Conservation (phyloP, 2,113 vertebrate species). For the Lophochroa leadbeateri region DNA sequence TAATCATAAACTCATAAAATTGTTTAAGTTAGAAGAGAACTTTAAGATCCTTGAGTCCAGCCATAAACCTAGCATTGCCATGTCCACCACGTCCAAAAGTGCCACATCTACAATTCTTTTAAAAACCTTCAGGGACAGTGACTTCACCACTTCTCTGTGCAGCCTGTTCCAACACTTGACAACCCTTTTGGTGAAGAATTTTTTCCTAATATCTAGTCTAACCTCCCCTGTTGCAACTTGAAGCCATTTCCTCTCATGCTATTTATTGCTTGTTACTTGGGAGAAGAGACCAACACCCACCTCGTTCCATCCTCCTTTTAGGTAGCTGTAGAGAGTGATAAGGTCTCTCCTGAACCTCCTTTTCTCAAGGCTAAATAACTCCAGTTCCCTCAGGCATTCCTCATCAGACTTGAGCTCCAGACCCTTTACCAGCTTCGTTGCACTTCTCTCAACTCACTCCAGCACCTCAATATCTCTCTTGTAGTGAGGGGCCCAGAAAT, state of each 20-base stretch:
- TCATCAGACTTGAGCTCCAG: background rate
- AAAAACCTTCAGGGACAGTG: background rate
- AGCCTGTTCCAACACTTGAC: background rate
- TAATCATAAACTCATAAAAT: background rate
- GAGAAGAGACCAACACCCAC: background rate
- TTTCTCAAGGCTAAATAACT: background rate
- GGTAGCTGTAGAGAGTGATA: background rate
- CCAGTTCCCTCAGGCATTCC: background rate
- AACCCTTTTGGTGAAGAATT: background rate
- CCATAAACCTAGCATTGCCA: background rate
- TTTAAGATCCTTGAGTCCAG: accelerated
- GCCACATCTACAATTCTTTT: background rate
- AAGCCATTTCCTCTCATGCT: background rate
- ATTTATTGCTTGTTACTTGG: background rate
- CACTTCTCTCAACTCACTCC: background rate
- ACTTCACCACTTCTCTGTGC: background rate
- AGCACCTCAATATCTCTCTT: background rate
- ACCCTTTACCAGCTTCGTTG: background rate
- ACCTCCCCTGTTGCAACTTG: background rate
- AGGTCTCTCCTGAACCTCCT: background rate
- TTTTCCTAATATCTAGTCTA: background rate
- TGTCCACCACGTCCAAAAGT: background rate
- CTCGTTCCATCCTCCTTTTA: background rate
- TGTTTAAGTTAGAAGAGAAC: background rate
- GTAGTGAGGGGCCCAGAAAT: background rate